Base-by-base conservation (phyloP, 1,140 invertebrate species). In the Halyomorpha halys region DNA sequence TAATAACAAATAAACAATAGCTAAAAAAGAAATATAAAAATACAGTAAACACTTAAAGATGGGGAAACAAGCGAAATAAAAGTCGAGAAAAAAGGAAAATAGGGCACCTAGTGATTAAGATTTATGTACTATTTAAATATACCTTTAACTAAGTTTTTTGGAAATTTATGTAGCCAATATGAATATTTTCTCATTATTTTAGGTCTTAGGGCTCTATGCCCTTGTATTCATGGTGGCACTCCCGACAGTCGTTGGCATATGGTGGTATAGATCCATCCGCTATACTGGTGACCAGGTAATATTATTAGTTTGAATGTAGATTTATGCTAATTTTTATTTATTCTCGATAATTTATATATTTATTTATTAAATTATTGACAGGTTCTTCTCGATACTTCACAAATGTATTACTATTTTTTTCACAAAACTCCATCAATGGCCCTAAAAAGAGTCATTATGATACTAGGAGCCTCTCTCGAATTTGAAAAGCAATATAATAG, bases 221-320 rank as follows among this genome's bases (percentile, higher is more conserved):
- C 77, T 98, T 49, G 87, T 99, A 1, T 99, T 99, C 73, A 98
- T 99, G 94, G 86, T 99, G 61, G 91, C 94, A 62, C 76, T 99
- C 69, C 96, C 96, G 15, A 89, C 90, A 62, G 86, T 86, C 68
- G 88, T 98, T 68, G 95, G 95, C 54, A 90, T 91, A 70, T 99
- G 97, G 97, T 99, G 97, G 97, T 97, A 98, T 75, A 85, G 89
- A 65, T 97, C 94, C 59, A 98, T 98, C 67, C 87, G 94, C 72
- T 99, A 93, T 75, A 94, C 91, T 68, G 92, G 91, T 69, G 94
- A 96, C 74, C 89, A 95, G 81, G 82, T 86, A 73, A 73, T 25
- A 15, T 30, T 53, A 21, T 21, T n/a, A n/a, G n/a, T 21, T 53
- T 39, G 34, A 11, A n/a, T 39, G 11, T 13, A 39, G 13, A 39